Percentiles rank a stretch among this genome's conserved stretches.
These are phyloP conservation scores for Halocynthia aurantium DNA, from an alignment of 23 tunicate genomes.

Conservation along the genomic window DNA sequence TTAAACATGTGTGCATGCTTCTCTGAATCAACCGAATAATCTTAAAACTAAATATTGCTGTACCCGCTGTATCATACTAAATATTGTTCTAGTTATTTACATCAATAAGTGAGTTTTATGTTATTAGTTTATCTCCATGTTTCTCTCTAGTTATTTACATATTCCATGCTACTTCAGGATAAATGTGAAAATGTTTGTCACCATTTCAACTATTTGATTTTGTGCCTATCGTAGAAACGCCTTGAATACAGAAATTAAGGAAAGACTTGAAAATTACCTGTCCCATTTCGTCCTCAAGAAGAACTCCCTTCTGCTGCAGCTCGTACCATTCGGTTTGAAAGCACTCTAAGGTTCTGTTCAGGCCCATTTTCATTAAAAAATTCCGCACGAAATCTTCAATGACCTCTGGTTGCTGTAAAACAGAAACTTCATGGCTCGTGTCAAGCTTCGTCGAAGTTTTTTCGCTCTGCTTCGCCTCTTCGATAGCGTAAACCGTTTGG, in stretches of 20 bases:
- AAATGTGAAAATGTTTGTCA: too few species aligned
- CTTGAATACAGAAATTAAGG: neutral
- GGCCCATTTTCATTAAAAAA: slow-evolving; percentile 75
- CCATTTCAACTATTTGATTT: too few species aligned
- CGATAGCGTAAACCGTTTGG: slow-evolving; percentile 59
- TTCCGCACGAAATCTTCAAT: slow-evolving; percentile 99
- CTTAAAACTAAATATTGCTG: too few species aligned
- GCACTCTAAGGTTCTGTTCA: slow-evolving; percentile 79
- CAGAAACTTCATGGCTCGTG: slow-evolving; percentile 22
- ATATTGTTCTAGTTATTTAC: too few species aligned
- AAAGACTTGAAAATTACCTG: neutral
- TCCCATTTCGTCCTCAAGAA: slow-evolving; percentile 61
- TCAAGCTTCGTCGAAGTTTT: slow-evolving; percentile 8
- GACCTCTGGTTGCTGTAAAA: slow-evolving; percentile 80
- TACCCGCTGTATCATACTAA: too few species aligned
- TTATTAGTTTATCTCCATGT: too few species aligned
- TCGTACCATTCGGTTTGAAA: slow-evolving; percentile 99
- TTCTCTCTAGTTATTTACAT: too few species aligned
- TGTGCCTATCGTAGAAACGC: too few species aligned
- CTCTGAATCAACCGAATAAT: too few species aligned
- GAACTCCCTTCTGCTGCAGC: slow-evolving; percentile 75
- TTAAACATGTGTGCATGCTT: too few species aligned
- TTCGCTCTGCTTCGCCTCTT: slow-evolving; percentile 58
- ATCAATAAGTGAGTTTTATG: too few species aligned
- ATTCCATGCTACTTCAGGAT: too few species aligned